These are phyloP conservation scores for Zhengitettix transpicula DNA, from an alignment of 2,888 invertebrate species.

Conservation along the genomic window DNA sequence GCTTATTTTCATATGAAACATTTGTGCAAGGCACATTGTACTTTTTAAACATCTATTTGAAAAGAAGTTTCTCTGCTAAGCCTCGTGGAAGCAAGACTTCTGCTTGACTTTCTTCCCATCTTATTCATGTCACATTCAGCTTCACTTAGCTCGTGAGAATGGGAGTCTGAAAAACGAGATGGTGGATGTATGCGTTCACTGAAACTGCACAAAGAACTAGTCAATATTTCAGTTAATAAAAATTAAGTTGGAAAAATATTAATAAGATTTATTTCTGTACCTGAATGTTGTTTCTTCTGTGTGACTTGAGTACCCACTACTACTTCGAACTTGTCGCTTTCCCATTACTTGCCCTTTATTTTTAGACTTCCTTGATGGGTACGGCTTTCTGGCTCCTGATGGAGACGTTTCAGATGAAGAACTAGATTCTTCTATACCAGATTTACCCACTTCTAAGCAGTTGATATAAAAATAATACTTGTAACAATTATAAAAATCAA, in stretches of 20 bases:
- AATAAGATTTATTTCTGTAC: slow-evolving; percentile 22
- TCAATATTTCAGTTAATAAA: background rate
- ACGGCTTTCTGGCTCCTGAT: slow-evolving; percentile 43
- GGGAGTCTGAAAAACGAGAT: slow-evolving; percentile 62
- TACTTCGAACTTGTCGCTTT: slow-evolving; percentile 59
- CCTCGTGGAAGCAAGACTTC: slow-evolving; percentile 15
- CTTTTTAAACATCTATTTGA: slow-evolving; percentile 55
- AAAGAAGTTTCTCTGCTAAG: slow-evolving; percentile 31
- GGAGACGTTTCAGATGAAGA: slow-evolving; percentile 65
- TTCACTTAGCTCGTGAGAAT: slow-evolving; percentile 26
- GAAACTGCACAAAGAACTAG: slow-evolving; percentile 33
- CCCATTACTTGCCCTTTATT: slow-evolving; percentile 39
- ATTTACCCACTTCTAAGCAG: slow-evolving; percentile 11
- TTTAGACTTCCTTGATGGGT: slow-evolving; percentile 40
- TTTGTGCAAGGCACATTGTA: slow-evolving; percentile 8
- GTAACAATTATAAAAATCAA: too few relatives aligned
- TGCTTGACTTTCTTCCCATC: slow-evolving; percentile 20
- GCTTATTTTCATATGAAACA: background rate
- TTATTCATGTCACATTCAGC: slow-evolving; percentile 29
- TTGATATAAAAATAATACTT: background rate
- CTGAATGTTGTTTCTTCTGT: slow-evolving; percentile 75
- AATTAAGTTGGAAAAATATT: background rate
- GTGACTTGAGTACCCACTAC: slow-evolving; percentile 67
- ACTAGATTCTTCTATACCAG: slow-evolving; percentile 55
- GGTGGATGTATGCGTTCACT: slow-evolving; percentile 75